Evolutionary conservation across 2,113 vertebrate species (phyloP), one percentile per base, ranked within the genome.

Genomic region (Tenebrosternarchus preto): DNA sequence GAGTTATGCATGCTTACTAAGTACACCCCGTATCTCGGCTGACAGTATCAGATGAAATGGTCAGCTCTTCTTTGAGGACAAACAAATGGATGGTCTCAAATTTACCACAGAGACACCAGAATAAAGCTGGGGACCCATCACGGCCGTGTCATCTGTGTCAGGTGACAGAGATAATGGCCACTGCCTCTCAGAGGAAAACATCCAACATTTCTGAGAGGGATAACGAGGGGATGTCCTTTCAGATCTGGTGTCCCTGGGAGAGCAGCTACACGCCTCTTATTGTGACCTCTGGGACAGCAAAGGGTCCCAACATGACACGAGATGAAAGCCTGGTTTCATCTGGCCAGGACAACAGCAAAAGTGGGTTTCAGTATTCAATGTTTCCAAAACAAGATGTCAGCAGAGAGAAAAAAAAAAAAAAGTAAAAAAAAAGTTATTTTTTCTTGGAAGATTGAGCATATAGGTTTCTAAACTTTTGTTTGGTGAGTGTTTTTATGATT

Each of bases 61-160:
- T 46, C 82, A 87, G 84, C 85, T 75, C 76, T 80, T 84, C 70
- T 76, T 63, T 75, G 81, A 91, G 91, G 89, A 92, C 89, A 91
- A 83, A 86, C 84, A 85, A 84, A 87, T 70, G 77, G 74, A 83
- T 77, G 85, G 85, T 89, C 89, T 90, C 82, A 61, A 88, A 86
- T 89, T 92, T 88, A 89, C 86, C 80, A 63, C 73, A n/a, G 78
- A 73, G 88, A 85, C 85, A 88, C 82, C 78, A 84, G 86, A 64
- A 69, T 69, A 78, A 82, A 85, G 76, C 75, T 27, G 46, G 73
- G 56, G 83, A 59, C 70, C 84, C 73, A 88, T 87, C 86, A 80
- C 56, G 61, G 66, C 72, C 72, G 67, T 80, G 53, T 84, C 80
- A 73, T 72, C 71, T 88, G 86, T 85, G 84, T 88, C 86, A 82